Evolutionary conservation across 2,888 invertebrate species (phyloP), one percentile per base, ranked within the genome.

Genomic region (Heterodera filipjevi): DNA sequence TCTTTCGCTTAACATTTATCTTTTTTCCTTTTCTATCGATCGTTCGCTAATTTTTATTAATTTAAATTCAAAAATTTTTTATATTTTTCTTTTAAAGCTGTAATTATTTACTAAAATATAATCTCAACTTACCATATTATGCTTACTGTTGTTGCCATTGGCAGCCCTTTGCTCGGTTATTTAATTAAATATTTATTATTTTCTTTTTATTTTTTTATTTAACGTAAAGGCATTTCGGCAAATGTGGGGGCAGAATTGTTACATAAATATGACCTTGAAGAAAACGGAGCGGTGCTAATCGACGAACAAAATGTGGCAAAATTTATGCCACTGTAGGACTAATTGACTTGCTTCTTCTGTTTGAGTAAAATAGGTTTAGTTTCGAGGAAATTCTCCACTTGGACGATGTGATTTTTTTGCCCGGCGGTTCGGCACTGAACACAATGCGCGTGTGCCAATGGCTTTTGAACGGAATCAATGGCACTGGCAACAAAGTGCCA

Each of bases 361-460:
- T 1, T 10, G 1, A n/a, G 27, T 27, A 27, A 22, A 22, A 27
- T 27, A 8, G 16, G 30, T 14, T 68, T 8, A 68, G 68, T 14
- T 32, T 33, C 1, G 33, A 68, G 16, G 68, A 68, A 35, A 19
- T 75, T 32, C 33, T 46, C 44, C 30, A 32, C 19, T 64, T 75
- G 46, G 53, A 49, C 46, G 16, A 16, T 27, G 75, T 44, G 27
- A 27, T 16, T 1, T 30, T 32, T 22, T 33, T 75, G 30, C 75
- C 75, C 22, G 75, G 75, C 8, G 75, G 75, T 14, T 75, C 75
- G 33, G 64, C 75, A 10, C 66, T 66, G 44, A 75, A 66, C 68
- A 75, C 75, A 33, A 32, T 75, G 27, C 75, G 75, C 35, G 66
- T 75, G 10, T 75, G 64, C 44, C 75, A 75, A 75, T 75, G 75